Evolutionary conservation across 1,140 invertebrate genomes (phyloP), one percentile per base, ranked within the genome.

Genomic region (Adoxophyes honmai): DNA sequence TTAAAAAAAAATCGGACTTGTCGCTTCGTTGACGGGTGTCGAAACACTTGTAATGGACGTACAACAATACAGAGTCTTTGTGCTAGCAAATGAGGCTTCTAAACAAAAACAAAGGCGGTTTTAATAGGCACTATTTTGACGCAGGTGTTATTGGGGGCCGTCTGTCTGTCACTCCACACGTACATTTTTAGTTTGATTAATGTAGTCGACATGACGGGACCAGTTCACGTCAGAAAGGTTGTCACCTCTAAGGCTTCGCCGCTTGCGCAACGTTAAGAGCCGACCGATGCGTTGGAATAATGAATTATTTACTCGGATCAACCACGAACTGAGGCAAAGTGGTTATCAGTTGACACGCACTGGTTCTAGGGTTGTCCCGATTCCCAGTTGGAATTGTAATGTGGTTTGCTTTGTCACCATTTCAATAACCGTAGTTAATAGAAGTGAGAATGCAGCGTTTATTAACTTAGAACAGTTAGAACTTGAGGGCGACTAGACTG

Each of bases 1-100:
- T 76, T 77, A 77, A 75, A 66, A 58, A 59, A 61, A 70, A 73
- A 75, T 73, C 67, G 72, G 75, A 70, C 69, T 57, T 80, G 79
- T 84, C 78, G 74, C 65, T 72, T 55, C 66, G 63, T 69, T 83
- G 80, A 81, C 81, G 71, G 60, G 73, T 84, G 83, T 85, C 70
- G 78, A 78, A 83, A 83, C 74, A 75, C 70, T 76, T 76, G 73
- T 75, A 76, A 59, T 63, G 64, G 61, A 69, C 65, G 55, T 58
- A 58, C 64, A 76, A 83, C 77, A 87, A 87, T 81, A 64, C 68
- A 60, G 60, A 42, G 64, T 57, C 62, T 70, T 82, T 81, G 71
- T 81, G 60, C 65, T 55, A 48, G 54, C 59, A 75, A 78, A 75
- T 75, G 72, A 73, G 55, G 65, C 69, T 70, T 71, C 60, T 62